Percentiles rank a stretch among this genome's conserved stretches.
Conservation (phyloP, 2,113 vertebrate species). For the Heteronetta atricapilla region DNA sequence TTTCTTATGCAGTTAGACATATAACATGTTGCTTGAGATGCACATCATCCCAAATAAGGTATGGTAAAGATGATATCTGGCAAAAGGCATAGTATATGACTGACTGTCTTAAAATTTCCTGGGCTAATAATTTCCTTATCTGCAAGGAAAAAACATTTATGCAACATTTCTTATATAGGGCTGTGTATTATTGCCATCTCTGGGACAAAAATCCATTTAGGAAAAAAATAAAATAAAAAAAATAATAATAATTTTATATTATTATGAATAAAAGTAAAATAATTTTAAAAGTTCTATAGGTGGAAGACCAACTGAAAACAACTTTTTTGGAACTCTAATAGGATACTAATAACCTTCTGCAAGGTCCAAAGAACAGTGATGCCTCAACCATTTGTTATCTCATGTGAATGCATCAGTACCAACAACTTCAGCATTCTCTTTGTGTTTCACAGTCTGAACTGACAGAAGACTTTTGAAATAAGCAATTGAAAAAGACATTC, state of each 20-base stretch:
- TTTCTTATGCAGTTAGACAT: neutral
- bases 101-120: neutral
- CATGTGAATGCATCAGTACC: neutral
- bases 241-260: neutral
- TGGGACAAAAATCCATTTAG: neutral
- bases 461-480: constrained; percentile 74
- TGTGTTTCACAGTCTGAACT: constrained; percentile 68
- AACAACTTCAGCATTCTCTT: constrained; percentile 68
- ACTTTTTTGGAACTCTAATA: neutral
- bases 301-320: neutral
- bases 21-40: neutral
- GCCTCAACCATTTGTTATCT: neutral
- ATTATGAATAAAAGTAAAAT: neutral
- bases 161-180: neutral
- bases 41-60: too few relatives aligned
- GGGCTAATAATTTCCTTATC: neutral
- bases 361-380: neutral
- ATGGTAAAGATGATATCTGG: neutral
- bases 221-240: too few relatives aligned
- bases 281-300: neutral
- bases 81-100: neutral
- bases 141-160: rapidly evolving
- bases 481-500: constrained; percentile 79
- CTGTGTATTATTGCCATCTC: neutral
- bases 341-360: neutral